Percentiles rank a stretch among this genome's conserved stretches.
These are phyloP conservation scores for Hirtodrosophila trivittata DNA, from an alignment of 2,888 invertebrate genomes.

Conservation along the genomic window DNA sequence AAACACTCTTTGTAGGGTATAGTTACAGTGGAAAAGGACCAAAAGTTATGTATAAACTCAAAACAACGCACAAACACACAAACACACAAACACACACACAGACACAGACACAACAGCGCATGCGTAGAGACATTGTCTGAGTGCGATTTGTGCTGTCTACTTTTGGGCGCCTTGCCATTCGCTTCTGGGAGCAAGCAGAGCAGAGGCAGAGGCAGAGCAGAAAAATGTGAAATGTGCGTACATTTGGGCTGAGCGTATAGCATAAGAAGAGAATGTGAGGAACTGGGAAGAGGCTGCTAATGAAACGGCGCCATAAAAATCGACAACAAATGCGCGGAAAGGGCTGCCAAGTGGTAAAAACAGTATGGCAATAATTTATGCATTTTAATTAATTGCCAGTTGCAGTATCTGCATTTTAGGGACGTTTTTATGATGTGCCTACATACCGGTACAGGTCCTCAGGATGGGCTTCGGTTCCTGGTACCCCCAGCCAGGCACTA, in stretches of 20 bases:
- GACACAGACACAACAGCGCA: not conserved
- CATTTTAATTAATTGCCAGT: conserved; percentile 67
- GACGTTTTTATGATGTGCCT: conserved; percentile 43
- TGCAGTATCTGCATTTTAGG: conserved; percentile 23
- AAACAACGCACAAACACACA: not conserved
- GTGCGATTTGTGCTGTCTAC: not conserved
- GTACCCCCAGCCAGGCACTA: conserved; percentile 23
- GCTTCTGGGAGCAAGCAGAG: too few relatives aligned
- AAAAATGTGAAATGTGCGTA: conserved; percentile 5
- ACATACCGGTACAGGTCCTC: conserved; percentile 4
- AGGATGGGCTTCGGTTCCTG: not conserved
- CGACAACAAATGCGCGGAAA: conserved; percentile 38
- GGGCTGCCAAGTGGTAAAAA: not conserved
- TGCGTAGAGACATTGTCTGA: not conserved
- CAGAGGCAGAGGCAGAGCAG: not conserved
- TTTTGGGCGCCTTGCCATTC: not conserved
- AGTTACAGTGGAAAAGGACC: too few relatives aligned
- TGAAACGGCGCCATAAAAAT: conserved; percentile 66
- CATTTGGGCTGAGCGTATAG: conserved; percentile 11
- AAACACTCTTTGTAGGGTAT: too few relatives aligned
- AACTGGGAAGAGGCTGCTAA: conserved; percentile 28
- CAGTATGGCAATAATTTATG: conserved; percentile 53
- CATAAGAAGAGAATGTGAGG: not conserved
- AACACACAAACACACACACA: not conserved
- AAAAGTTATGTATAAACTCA: too few relatives aligned